A percentile compares a stretch with the other conserved stretches of the same genome.
Conservation (phyloP, 2,113 vertebrate genomes). For the Vireo altiloquus region DNA sequence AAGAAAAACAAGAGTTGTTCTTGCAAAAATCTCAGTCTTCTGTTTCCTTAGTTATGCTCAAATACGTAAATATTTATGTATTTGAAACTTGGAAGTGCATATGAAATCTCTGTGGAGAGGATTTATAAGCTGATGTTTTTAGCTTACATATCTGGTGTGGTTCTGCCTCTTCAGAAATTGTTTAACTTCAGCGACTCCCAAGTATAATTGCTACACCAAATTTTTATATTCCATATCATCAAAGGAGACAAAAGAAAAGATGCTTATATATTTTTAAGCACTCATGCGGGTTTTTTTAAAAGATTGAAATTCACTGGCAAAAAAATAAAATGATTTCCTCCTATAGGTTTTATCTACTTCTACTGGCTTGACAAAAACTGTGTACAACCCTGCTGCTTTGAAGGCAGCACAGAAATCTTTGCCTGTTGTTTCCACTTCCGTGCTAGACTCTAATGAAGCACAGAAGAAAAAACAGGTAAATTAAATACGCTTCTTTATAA, state of each 20-base stretch:
- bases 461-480: constrained; percentile 94
- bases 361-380: constrained; percentile 94
- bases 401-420: constrained; percentile 88
- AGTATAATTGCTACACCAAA: not conserved
- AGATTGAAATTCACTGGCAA: constrained; percentile 43
- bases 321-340: constrained; percentile 69
- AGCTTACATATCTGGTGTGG: not conserved
- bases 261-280: not conserved
- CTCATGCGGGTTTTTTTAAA: not conserved
- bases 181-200: not conserved
- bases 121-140: not conserved
- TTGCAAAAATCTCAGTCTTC: not conserved
- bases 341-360: constrained; percentile 93
- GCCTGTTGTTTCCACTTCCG: constrained; percentile 67
- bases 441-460: constrained; percentile 83
- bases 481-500: constrained; percentile 51
- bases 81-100: not conserved
- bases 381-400: constrained; percentile 94
- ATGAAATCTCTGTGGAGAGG: not conserved
- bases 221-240: constrained; percentile 7
- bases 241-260: constrained; percentile 32
- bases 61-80: not conserved
- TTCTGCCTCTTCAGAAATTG: not conserved
- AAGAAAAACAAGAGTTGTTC: not conserved
- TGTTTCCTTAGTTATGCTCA: not conserved